phyloP scores from a whole-genome alignment of 1,140 invertebrate species.

The Zaprionus inermis region DNA sequence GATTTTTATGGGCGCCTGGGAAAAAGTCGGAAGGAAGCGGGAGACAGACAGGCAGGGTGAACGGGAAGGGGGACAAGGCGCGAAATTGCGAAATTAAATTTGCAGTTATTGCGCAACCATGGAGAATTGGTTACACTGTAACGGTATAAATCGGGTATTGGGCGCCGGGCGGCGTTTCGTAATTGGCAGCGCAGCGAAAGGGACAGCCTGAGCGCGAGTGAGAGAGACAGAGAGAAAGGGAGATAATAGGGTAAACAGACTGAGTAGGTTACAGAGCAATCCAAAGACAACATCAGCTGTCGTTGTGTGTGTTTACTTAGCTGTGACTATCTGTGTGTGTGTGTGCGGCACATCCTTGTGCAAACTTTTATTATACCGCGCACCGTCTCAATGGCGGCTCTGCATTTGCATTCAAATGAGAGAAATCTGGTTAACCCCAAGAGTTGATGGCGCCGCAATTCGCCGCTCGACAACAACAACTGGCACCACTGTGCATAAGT shows the following conservation, averaged over 20 bases:
- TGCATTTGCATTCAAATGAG: conserved; percentile 71
- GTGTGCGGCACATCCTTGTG: conserved; percentile 20
- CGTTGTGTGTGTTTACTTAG: not conserved
- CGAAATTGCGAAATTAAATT: conserved; percentile 81
- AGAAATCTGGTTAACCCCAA: conserved; percentile 63
- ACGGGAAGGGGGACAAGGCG: conserved; percentile 51
- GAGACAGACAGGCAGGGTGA: not conserved
- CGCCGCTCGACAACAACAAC: conserved; percentile 9
- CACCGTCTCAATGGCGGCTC: conserved; percentile 31
- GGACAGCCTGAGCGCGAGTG: not conserved
- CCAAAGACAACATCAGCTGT: conserved; percentile 20
- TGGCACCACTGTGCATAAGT: not conserved
- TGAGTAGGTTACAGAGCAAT: conserved; percentile 25
- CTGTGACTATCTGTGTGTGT: conserved; percentile 1
- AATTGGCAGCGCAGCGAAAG: conserved; percentile 32
- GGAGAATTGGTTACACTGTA: conserved; percentile 76
- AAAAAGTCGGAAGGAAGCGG: conserved; percentile 17
- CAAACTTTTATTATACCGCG: conserved; percentile 56
- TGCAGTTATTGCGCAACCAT: conserved; percentile 81
- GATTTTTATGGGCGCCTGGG: conserved; percentile 49
- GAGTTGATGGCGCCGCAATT: conserved; percentile 18
- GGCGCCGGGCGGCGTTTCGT: conserved; percentile 22
- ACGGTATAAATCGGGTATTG: conserved; percentile 57
- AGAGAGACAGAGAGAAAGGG: not conserved
- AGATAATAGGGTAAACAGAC: conserved; percentile 1